Conservation (phyloP, 2,888 invertebrate species). For the Shargacucullia verbasci region DNA sequence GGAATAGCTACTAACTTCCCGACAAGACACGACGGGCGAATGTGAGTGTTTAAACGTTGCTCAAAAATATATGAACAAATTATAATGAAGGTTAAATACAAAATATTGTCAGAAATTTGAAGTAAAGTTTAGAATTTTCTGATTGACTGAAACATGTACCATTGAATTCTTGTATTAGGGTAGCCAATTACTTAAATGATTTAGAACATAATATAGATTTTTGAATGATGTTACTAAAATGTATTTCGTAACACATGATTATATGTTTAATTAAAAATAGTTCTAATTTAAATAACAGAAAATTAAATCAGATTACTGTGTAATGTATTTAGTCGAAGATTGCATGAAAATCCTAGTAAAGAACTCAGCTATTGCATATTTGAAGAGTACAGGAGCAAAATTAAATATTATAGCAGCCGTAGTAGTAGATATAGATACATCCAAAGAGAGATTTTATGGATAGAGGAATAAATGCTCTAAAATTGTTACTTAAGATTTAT, state of each 20-base stretch:
- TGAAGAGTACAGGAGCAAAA: constrained; percentile 39
- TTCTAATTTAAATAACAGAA: constrained; percentile 23
- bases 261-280: constrained; percentile 9
- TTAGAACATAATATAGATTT: constrained; percentile 21
- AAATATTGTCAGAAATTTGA: constrained; percentile 34
- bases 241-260: constrained; percentile 22
- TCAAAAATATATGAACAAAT: constrained; percentile 53
- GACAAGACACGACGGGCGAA: constrained; percentile 17
- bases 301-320: no score
- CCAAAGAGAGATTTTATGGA: constrained; percentile 53
- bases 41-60: constrained; percentile 36
- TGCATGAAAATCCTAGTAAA: constrained; percentile 18
- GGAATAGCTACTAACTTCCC: constrained; percentile 25
- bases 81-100: constrained; percentile 10
- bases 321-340: constrained; percentile 5
- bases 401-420: constrained; percentile 32
- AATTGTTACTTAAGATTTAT: constrained; percentile 48
- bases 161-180: constrained; percentile 37
- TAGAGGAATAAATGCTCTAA: constrained; percentile 43
- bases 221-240: constrained; percentile 20
- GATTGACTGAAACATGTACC: constrained; percentile 54
- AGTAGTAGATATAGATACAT: constrained; percentile 40
- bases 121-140: constrained; percentile 32
- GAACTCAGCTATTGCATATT: constrained; percentile 13
- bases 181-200: constrained; percentile 10